Base-by-base conservation (phyloP, 2,113 vertebrate species). In the rat (Rattus norvegicus) region DNA sequence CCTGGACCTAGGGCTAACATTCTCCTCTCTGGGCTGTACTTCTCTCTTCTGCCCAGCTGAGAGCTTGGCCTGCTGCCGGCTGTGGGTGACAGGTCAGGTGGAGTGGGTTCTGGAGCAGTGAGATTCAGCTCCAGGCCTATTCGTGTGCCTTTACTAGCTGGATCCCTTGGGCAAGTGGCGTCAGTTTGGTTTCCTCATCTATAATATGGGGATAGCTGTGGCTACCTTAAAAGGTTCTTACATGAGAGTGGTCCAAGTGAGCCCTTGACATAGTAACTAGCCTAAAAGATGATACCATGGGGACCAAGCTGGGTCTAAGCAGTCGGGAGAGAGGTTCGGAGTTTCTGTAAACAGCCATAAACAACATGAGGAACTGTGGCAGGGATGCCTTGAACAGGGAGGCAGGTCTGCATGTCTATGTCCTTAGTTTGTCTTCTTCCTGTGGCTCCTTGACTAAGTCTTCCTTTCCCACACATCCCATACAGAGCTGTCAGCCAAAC, bases 161-260 rank as follows among this genome's bases (percentile, higher is more conserved):
- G 47, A 59, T 56, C 22, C 16, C 33, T 12, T 11, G 24, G 75
- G 73, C 49, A 90, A 90, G 43, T n/a, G 88, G 76, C 43, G 12
- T 85, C 5, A 19, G 70, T 47, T 95, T 43, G 52, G 76, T 70
- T 84, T 93, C 83, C 84, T 93, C 17, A 39, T 19, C 94, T 92
- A 5, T 52, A 20, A 85, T 83, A 54, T 76, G 59, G 36, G 65
- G 54, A 28, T 30, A 69, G 36, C 10, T 33, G 54, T 28, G 67
- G 30, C 77, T 20, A 14, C 47, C 54, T 83, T 61, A 47, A 72
- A 89, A 75, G 19, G 54, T 69, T 76, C 69, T 69, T 90, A 1
- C 39, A 73, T 87, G 90, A 96, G 73, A 75, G 52, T 59, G 65
- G 49, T 87, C 75, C 86, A 49, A 39, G 43, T 24, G 54, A 85